A percentile compares a stretch with the other conserved stretches of the same genome.
phyloP scores from a whole-genome alignment of 2,888 invertebrate species.

The Pheosia tremula region DNA sequence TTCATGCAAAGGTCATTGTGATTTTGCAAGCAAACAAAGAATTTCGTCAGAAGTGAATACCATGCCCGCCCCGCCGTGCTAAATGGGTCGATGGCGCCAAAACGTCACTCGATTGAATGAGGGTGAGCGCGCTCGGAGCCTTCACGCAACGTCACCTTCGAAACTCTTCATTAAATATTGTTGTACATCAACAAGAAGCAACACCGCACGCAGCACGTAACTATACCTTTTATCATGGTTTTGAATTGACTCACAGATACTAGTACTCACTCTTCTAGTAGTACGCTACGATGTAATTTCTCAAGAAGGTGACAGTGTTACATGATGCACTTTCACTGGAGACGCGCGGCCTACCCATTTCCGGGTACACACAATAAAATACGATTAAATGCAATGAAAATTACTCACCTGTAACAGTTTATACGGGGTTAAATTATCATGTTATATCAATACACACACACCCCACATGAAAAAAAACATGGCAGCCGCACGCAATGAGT shows the following conservation, averaged over 20 bases:
- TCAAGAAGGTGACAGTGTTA: constrained; percentile 80
- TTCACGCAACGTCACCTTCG: constrained; percentile 41
- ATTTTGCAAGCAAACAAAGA: constrained; percentile 60
- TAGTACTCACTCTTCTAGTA: constrained; percentile 38
- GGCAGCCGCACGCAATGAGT: constrained; percentile 85
- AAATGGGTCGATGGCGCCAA: constrained; percentile 84
- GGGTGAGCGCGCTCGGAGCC: constrained; percentile 53
- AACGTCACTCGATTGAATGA: constrained; percentile 66
- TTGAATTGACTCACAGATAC: constrained; percentile 61
- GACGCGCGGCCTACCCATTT: constrained; percentile 59
- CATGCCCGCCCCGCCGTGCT: constrained; percentile 72
- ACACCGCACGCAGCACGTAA: constrained; percentile 35
- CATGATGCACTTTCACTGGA: constrained; percentile 84
- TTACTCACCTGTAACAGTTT: constrained; percentile 76
- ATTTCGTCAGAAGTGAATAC: constrained; percentile 55
- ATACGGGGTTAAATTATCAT: constrained; percentile 78
- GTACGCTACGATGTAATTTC: constrained; percentile 76
- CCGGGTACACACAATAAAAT: constrained; percentile 59
- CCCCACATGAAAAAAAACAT: constrained; percentile 92
- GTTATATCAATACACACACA: constrained; percentile 80
- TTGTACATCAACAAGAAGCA: constrained; percentile 50
- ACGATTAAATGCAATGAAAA: constrained; percentile 47
- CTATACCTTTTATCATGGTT: constrained; percentile 47
- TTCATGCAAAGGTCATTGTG: constrained; percentile 62
- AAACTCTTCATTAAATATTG: constrained; percentile 26